Conservation (phyloP, 2,113 vertebrate species). For the Hippocampus guttulatus region DNA sequence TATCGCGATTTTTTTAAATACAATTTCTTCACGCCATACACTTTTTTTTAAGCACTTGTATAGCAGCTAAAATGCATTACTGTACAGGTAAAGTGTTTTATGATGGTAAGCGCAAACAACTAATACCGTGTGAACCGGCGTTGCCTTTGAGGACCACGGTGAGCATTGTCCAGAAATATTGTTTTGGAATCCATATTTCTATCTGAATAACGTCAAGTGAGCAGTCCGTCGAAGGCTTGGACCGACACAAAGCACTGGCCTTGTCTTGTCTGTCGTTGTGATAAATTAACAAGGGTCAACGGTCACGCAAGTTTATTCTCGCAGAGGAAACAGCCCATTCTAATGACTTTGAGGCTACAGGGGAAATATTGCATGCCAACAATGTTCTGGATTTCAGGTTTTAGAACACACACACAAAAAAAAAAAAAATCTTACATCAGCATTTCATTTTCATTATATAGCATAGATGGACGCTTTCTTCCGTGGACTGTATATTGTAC, state of each 20-base stretch:
- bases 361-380: conserved; percentile 6
- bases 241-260: conserved; percentile 36
- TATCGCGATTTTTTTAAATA: too few relatives aligned
- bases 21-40: too few relatives aligned
- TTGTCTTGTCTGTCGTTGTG: conserved; percentile 65
- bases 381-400: neutral
- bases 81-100: too few relatives aligned
- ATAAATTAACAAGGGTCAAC: conserved; percentile 73
- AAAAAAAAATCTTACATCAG: neutral
- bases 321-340: conserved; percentile 75
- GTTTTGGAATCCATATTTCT: neutral
- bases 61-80: neutral
- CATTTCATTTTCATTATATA: neutral
- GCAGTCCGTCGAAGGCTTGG: conserved; percentile 37
- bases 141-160: neutral
- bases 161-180: neutral
- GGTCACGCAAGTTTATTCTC: conserved; percentile 75
- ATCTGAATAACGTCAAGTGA: conserved; percentile 29
- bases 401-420: neutral
- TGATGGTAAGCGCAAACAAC: neutral
- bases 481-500: neutral
- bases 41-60: too few relatives aligned
- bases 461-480: neutral
- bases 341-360: conserved; percentile 36
- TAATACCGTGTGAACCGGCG: neutral